Percentiles rank a stretch among this genome's conserved stretches.
Conservation (phyloP, 1,140 invertebrate genomes). For the Cydia fagiglandana region DNA sequence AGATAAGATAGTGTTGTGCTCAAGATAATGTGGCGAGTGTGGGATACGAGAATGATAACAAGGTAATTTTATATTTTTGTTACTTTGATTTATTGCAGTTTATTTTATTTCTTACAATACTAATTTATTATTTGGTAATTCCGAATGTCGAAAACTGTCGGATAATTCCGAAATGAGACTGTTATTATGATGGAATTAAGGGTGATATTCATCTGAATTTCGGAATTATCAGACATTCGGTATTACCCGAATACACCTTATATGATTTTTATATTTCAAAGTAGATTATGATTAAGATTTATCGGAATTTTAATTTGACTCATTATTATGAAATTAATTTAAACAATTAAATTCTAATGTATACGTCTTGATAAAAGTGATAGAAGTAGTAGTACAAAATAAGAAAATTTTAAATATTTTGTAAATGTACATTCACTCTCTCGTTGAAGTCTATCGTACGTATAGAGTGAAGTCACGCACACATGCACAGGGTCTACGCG, state of each 20-base stretch:
- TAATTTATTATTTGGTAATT: not conserved
- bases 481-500: constrained; percentile 34
- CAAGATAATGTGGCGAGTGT: constrained; percentile 47
- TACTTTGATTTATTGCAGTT: constrained; percentile 11
- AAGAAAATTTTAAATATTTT: too few relatives aligned
- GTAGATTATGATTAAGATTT: too few relatives aligned
- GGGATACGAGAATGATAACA: constrained; percentile 37
- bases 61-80: constrained; percentile 34
- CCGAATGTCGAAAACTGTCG: too few relatives aligned
- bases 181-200: too few relatives aligned
- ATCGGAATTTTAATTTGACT: too few relatives aligned
- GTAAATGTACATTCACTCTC: not conserved
- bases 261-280: not conserved
- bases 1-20: constrained; percentile 43
- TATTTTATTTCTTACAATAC: not conserved
- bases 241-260: not conserved
- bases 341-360: too few relatives aligned
- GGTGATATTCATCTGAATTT: too few relatives aligned
- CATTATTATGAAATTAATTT: too few relatives aligned
- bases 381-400: too few relatives aligned
- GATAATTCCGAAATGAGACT: too few relatives aligned
- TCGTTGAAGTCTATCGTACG: constrained; percentile 42
- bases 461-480: constrained; percentile 29
- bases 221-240: too few relatives aligned
- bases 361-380: too few relatives aligned